Conservation (phyloP, 1,140 invertebrate genomes). For the Monochamus saltuarius region DNA sequence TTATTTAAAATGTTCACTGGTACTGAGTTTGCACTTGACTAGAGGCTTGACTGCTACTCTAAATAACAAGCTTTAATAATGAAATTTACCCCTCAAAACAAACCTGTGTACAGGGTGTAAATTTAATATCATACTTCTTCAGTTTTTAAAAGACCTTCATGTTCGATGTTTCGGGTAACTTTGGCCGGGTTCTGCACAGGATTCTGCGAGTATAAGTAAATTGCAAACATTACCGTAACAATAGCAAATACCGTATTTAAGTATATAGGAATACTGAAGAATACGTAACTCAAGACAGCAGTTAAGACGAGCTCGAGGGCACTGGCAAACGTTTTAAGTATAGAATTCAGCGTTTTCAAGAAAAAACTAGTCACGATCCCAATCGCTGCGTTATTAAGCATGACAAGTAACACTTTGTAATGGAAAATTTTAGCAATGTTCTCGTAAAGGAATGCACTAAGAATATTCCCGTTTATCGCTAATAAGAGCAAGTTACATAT, state of each 20-base stretch:
- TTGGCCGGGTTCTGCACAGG: constrained; percentile 62
- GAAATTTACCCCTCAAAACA: no score
- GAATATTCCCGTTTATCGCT: constrained; percentile 63
- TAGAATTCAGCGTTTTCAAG: constrained; percentile 90
- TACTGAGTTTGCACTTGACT: no score
- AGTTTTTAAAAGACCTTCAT: constrained; percentile 22
- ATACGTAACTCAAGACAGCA: constrained; percentile 83
- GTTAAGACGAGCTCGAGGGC: constrained; percentile 91
- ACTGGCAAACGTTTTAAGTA: constrained; percentile 94
- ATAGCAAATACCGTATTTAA: constrained; percentile 82
- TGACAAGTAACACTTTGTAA: constrained; percentile 75
- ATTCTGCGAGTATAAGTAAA: constrained; percentile 86
- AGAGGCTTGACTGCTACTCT: no score
- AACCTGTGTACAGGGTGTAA: no score
- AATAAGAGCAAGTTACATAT: constrained; percentile 80
- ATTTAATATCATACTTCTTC: constrained; percentile 26
- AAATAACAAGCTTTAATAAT: no score
- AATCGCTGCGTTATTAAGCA: constrained; percentile 86
- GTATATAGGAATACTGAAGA: constrained; percentile 86
- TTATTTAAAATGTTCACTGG: no score
- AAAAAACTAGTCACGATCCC: constrained; percentile 95
- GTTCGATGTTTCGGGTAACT: constrained; percentile 1
- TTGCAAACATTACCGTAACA: constrained; percentile 77
- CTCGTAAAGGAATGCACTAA: constrained; percentile 59
- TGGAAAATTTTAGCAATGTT: constrained; percentile 62